Conservation (phyloP, 2,888 invertebrate genomes). For the Drosophila cyrtoloma region DNA sequence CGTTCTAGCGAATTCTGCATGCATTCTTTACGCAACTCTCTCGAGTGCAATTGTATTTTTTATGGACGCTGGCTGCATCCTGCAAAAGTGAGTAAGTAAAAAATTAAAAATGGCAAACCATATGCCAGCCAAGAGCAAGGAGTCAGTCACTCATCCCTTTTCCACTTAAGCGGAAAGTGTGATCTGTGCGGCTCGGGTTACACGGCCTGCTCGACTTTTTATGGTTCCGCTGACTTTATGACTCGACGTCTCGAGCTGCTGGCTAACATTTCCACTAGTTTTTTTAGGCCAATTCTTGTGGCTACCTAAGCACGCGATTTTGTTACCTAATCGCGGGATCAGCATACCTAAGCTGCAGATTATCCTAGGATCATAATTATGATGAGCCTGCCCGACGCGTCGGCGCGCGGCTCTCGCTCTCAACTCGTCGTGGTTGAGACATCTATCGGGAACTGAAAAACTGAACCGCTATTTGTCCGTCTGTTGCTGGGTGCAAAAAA, state of each 20-base stretch:
- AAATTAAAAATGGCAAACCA: conserved; percentile 27
- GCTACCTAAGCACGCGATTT: conserved; percentile 78
- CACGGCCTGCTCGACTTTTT: conserved; percentile 73
- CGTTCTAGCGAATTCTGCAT: conserved; percentile 42
- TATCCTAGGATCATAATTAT: conserved; percentile 80
- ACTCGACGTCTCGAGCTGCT: conserved; percentile 23
- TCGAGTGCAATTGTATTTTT: conserved; percentile 66
- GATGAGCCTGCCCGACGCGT: conserved; percentile 55
- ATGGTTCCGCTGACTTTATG: conserved; percentile 69
- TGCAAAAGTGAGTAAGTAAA: conserved; percentile 17
- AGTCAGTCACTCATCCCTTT: conserved; percentile 69
- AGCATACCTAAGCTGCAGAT: conserved; percentile 74
- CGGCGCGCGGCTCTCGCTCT: conserved; percentile 51
- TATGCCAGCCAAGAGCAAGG: conserved; percentile 56
- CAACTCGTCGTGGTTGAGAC: conserved; percentile 18
- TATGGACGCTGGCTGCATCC: conserved; percentile 40
- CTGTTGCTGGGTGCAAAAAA: conserved; percentile 68
- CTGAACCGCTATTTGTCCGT: conserved; percentile 32
- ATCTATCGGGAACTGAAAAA: conserved; percentile 16
- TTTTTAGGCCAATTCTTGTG: conserved; percentile 76
- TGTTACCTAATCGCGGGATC: conserved; percentile 79
- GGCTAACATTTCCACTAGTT: conserved; percentile 30
- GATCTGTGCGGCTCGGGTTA: conserved; percentile 63
- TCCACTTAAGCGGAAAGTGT: conserved; percentile 62
- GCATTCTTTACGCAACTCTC: conserved; percentile 76